Percentiles rank a stretch among this genome's conserved stretches.
These are phyloP conservation scores for Remorina albescens DNA, from an alignment of 2,797 vertebrate genomes.

Conservation along the genomic window DNA sequence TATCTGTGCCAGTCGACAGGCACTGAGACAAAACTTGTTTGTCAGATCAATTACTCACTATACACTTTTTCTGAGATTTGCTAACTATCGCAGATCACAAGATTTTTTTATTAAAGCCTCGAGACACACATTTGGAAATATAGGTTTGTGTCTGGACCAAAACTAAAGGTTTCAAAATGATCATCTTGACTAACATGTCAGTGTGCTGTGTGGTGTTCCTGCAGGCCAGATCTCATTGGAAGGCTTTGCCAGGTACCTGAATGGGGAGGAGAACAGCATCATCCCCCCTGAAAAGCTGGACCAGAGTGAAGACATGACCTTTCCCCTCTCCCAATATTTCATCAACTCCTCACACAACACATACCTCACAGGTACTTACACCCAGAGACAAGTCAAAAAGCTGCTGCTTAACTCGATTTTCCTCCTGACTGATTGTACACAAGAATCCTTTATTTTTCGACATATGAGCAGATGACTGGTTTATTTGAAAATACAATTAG, in stretches of 20 bases:
- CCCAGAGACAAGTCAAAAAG: neutral
- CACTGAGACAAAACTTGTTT: neutral
- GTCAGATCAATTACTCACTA: neutral
- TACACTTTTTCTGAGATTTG: neutral
- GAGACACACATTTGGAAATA: neutral
- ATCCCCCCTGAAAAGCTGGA: constrained; percentile 98
- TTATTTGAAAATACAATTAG: constrained; percentile 60
- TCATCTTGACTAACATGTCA: neutral
- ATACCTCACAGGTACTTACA: constrained; percentile 84
- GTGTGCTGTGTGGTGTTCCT: constrained; percentile 23
- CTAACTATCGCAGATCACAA: neutral
- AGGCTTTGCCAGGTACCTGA: constrained; percentile 93
- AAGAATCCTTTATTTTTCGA: constrained; percentile 26
- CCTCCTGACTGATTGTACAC: constrained; percentile 32
- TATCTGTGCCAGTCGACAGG: too few species aligned
- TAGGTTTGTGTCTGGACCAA: neutral
- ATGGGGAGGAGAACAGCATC: constrained; percentile 94
- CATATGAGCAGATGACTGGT: constrained; percentile 43
- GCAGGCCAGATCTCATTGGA: constrained; percentile 97
- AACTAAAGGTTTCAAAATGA: neutral
- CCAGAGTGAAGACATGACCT: constrained; percentile 97
- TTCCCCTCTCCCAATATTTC: constrained; percentile 97
- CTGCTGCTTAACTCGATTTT: constrained; percentile 20
- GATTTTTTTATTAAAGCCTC: neutral
- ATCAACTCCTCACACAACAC: constrained; percentile 99